Conservation (phyloP, 2,797 vertebrate genomes). For the Melanotaenia maccullochi region DNA sequence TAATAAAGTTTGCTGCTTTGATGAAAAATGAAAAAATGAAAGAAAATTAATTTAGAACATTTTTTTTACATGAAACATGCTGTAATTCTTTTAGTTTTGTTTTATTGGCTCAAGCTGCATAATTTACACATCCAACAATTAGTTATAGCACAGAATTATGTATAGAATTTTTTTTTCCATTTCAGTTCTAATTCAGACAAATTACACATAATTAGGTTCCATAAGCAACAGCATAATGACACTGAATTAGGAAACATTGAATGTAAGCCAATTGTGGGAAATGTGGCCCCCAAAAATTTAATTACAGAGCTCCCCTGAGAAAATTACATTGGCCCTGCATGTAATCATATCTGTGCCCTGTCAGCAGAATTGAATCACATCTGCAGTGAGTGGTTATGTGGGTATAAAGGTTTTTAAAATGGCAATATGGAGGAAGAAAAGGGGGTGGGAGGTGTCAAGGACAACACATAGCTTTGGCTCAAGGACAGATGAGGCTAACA, state of each 20-base stretch:
- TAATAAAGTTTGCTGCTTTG: not conserved
- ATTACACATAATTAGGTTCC: slow-evolving; percentile 28
- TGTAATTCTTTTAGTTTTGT: not conserved
- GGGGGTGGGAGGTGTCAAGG: slow-evolving; percentile 70
- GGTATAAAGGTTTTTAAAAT: slow-evolving; percentile 45
- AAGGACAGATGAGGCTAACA: slow-evolving; percentile 73
- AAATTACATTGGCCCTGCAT: slow-evolving; percentile 45
- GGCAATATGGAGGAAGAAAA: slow-evolving; percentile 16
- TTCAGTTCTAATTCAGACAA: slow-evolving; percentile 25
- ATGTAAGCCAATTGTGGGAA: slow-evolving; percentile 56
- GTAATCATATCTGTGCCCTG: slow-evolving; percentile 63
- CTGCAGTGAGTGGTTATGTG: slow-evolving; percentile 27
- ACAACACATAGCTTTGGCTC: slow-evolving; percentile 64
- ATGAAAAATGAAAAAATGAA: not conserved
- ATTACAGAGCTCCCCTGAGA: slow-evolving; percentile 61
- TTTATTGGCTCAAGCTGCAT: not conserved
- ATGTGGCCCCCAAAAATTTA: slow-evolving; percentile 46
- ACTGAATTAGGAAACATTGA: slow-evolving; percentile 50
- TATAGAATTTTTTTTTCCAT: not conserved
- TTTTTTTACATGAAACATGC: not conserved
- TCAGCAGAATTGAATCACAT: slow-evolving; percentile 71
- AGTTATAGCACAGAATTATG: slow-evolving; percentile 4
- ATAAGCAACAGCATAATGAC: slow-evolving; percentile 58
- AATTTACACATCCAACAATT: slow-evolving; percentile 1
- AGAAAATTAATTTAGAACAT: not conserved